phyloP scores from a whole-genome alignment of 1,140 invertebrate genomes.

The Conus ventricosus region DNA sequence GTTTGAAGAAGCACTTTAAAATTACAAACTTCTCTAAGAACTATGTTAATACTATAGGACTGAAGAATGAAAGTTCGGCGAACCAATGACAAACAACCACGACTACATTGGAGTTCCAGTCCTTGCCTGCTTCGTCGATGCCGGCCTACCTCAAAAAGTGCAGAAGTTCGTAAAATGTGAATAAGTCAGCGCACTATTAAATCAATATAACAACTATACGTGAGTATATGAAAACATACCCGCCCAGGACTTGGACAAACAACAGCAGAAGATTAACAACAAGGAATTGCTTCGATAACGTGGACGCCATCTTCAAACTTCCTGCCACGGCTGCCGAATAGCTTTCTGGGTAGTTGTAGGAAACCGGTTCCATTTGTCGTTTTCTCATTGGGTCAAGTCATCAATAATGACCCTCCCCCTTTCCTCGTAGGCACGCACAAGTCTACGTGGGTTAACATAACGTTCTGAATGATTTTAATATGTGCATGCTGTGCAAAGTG shows the following conservation, averaged over 20 bases:
- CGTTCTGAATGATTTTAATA: background rate
- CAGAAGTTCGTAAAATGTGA: background rate
- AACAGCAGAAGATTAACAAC: constrained; percentile 52
- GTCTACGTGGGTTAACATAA: background rate
- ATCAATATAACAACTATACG: background rate
- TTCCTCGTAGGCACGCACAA: background rate
- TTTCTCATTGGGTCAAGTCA: background rate
- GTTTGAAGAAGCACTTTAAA: too few species aligned
- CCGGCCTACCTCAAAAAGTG: background rate
- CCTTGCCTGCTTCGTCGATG: background rate
- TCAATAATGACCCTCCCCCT: background rate
- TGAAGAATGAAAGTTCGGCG: background rate
- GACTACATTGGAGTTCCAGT: background rate
- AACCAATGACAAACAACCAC: constrained; percentile 43
- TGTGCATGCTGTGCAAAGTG: too few species aligned
- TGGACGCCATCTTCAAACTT: constrained; percentile 66
- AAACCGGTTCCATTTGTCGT: background rate
- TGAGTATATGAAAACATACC: constrained; percentile 47
- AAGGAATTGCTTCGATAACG: constrained; percentile 47
- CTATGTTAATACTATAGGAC: too few species aligned
- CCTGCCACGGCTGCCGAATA: constrained; percentile 20
- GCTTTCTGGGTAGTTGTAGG: background rate
- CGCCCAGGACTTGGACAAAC: constrained; percentile 61
- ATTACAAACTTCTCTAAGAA: too few species aligned
- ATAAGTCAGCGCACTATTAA: background rate